A percentile compares a stretch with the other conserved stretches of the same genome.
Conservation (phyloP, 2,113 vertebrate genomes). For the Rallus limicola region DNA sequence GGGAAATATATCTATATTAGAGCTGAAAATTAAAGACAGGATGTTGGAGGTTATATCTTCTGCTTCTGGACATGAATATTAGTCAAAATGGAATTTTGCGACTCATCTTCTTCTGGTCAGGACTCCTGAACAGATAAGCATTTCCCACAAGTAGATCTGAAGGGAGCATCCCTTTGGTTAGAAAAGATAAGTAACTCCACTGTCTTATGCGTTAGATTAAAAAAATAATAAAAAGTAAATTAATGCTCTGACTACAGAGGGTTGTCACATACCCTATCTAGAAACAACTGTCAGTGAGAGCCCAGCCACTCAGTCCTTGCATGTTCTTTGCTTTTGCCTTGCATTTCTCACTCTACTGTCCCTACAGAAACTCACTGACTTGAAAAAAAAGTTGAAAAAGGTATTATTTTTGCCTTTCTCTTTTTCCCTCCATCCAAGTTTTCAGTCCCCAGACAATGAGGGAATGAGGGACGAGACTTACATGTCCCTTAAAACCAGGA, state of each 20-base stretch:
- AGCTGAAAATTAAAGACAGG: conserved; percentile 1
- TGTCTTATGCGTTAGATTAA: not conserved
- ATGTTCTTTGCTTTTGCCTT: not conserved
- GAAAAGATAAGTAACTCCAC: not conserved
- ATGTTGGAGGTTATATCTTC: not conserved
- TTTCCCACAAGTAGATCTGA: not conserved
- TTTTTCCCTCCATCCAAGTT: not conserved
- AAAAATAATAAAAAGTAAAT: not conserved
- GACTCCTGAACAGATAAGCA: not conserved
- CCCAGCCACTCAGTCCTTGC: not conserved
- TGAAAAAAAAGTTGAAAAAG: not conserved
- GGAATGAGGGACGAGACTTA: not conserved
- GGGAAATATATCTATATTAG: not conserved
- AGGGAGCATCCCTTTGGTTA: not conserved
- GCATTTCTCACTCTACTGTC: not conserved
- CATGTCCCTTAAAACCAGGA: not conserved
- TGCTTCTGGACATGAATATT: not conserved
- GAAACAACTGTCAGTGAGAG: not conserved
- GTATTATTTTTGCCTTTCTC: not conserved
- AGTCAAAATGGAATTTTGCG: not conserved
- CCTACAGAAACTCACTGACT: not conserved
- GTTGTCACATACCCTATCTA: not conserved
- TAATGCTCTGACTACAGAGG: not conserved
- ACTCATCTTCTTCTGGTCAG: not conserved
- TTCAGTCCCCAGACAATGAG: not conserved